phyloP scores from a whole-genome alignment of 2,888 invertebrate genomes.

The Oscheius sp. region DNA sequence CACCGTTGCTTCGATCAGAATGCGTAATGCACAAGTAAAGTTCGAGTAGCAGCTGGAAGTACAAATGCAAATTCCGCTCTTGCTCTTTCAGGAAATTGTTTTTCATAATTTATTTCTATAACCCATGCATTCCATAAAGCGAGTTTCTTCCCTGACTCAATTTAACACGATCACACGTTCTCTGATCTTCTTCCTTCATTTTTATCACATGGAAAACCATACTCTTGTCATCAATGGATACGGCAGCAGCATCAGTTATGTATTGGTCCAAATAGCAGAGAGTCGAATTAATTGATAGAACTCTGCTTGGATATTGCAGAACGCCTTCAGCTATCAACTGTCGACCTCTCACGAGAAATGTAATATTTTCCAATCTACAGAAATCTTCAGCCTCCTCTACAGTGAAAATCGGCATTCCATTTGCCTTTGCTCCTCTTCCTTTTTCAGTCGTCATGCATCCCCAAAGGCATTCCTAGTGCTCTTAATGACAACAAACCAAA shows the following conservation, averaged over 20 bases:
- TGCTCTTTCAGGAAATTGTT: too few species aligned
- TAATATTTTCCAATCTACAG: conserved; percentile 39
- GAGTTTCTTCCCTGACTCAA: not conserved
- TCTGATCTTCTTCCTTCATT: not conserved
- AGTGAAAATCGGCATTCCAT: conserved; percentile 30
- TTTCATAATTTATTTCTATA: too few species aligned
- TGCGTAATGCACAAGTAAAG: too few species aligned
- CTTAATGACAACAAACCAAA: conserved; percentile 28
- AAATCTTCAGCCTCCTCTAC: conserved; percentile 45
- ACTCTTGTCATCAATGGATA: conserved; percentile 37
- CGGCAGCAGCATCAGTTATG: conserved; percentile 45
- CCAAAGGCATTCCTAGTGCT: not conserved
- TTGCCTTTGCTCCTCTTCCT: not conserved
- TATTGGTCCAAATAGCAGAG: conserved; percentile 55
- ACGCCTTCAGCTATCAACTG: conserved; percentile 50
- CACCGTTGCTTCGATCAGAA: too few species aligned
- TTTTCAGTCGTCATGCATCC: not conserved
- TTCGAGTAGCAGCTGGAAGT: too few species aligned
- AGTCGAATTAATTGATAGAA: conserved; percentile 54
- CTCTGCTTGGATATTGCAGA: conserved; percentile 48
- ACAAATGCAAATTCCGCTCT: too few species aligned
- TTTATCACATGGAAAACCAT: not conserved
- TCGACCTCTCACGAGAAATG: conserved; percentile 50
- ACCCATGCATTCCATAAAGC: too few species aligned
- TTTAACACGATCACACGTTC: not conserved